These are phyloP conservation scores for Eupithecia pulchellata DNA, from an alignment of 2,888 invertebrate species.

Conservation along the genomic window DNA sequence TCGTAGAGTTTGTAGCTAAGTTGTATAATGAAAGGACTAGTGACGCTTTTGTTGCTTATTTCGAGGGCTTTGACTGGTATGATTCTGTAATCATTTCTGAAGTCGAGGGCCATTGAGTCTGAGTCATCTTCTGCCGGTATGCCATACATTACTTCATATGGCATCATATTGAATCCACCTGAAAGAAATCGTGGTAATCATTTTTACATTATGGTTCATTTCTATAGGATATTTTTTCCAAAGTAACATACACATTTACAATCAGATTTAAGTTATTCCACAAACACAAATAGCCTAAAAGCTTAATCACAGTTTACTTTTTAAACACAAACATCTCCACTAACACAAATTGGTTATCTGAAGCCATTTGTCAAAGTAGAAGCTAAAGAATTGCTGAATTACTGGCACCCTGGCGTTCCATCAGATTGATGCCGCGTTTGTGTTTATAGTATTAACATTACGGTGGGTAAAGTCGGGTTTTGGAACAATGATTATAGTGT, in stretches of 20 bases:
- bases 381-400: slow-evolving; percentile 72
- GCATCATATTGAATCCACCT: slow-evolving; percentile 55
- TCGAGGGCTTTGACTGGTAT: slow-evolving; percentile 41
- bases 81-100: slow-evolving; percentile 28
- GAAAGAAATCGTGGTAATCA: slow-evolving; percentile 49
- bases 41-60: slow-evolving; percentile 43
- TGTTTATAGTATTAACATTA: neutral
- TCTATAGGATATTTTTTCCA: neutral
- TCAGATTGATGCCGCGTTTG: slow-evolving; percentile 49
- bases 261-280: neutral
- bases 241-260: neutral
- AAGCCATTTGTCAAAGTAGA: slow-evolving; percentile 74
- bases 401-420: slow-evolving; percentile 51
- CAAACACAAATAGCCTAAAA: slow-evolving; percentile 2
- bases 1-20: slow-evolving; percentile 55
- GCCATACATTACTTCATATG: slow-evolving; percentile 19
- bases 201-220: neutral
- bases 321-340: slow-evolving; percentile 67
- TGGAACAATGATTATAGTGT: neutral
- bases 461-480: neutral
- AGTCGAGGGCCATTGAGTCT: slow-evolving; percentile 23
- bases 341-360: slow-evolving; percentile 74
- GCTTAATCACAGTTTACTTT: slow-evolving; percentile 48
- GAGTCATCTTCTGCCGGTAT: slow-evolving; percentile 12
- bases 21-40: slow-evolving; percentile 61